Percentiles rank a stretch among this genome's conserved stretches.
Conservation (phyloP, 2,888 invertebrate species). For the Cryptus armator region DNA sequence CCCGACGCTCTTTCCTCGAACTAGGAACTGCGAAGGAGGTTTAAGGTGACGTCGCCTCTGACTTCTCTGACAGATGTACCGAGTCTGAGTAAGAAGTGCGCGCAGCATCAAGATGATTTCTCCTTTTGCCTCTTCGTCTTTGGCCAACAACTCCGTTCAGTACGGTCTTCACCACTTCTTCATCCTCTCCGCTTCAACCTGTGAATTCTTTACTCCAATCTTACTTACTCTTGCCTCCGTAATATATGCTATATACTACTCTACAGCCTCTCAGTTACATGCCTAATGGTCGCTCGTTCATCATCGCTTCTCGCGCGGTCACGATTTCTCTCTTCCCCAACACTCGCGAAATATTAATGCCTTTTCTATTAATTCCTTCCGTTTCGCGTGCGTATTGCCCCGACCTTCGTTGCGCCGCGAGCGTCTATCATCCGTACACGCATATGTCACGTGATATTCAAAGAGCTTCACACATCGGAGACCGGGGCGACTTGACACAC, state of each 20-base stretch:
- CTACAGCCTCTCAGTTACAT: constrained; percentile 60
- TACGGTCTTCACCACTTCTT: constrained; percentile 33
- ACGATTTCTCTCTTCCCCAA: constrained; percentile 62
- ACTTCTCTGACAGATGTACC: constrained; percentile 58
- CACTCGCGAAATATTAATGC: constrained; percentile 79
- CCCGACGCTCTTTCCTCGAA: constrained; percentile 17
- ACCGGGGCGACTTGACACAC: constrained; percentile 5
- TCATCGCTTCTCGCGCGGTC: constrained; percentile 48
- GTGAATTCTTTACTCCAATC: constrained; percentile 23
- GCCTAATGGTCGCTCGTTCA: constrained; percentile 69
- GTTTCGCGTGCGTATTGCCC: constrained; percentile 64
- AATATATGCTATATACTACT: background rate
- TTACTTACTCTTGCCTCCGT: constrained; percentile 28
- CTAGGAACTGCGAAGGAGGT: constrained; percentile 28
- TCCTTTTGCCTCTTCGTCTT: background rate
- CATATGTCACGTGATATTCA: constrained; percentile 23
- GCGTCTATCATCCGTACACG: constrained; percentile 16
- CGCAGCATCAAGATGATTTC: constrained; percentile 32
- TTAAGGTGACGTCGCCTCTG: constrained; percentile 59
- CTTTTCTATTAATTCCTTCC: constrained; percentile 81
- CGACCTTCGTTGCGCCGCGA: background rate
- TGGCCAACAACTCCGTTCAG: constrained; percentile 16
- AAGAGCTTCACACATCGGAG: background rate
- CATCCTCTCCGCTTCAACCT: constrained; percentile 9
- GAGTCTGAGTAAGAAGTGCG: constrained; percentile 58